Conservation (phyloP, 1,140 invertebrate species). For the Bombus impatiens region DNA sequence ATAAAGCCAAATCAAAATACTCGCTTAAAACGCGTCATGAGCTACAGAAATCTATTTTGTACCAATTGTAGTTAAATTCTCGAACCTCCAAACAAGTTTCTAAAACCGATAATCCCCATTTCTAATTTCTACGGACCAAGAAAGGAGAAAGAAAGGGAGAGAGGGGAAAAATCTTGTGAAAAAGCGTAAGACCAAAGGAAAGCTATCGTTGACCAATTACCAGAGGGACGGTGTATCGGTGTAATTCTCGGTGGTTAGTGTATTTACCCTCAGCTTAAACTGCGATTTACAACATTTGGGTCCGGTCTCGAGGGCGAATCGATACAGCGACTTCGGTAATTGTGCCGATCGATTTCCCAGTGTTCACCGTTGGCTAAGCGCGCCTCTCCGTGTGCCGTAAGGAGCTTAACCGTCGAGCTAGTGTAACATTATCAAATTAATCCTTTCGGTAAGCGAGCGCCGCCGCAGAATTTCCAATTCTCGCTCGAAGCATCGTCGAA, state of each 20-base stretch:
- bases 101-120: background rate
- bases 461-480: background rate
- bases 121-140: background rate
- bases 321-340: constrained; percentile 47
- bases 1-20: too few species aligned
- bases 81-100: background rate
- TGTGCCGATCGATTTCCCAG: constrained; percentile 44
- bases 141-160: background rate
- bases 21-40: too few species aligned
- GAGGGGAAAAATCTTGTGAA: too few species aligned
- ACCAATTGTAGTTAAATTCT: background rate
- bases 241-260: constrained; percentile 25
- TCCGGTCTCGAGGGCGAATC: constrained; percentile 23
- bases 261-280: constrained; percentile 32
- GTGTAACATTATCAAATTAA: constrained; percentile 39
- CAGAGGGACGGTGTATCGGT: background rate
- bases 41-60: too few species aligned
- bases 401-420: constrained; percentile 8
- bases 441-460: constrained; percentile 5
- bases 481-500: background rate
- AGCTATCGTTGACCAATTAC: background rate
- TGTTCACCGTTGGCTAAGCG: constrained; percentile 3
- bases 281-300: constrained; percentile 35
- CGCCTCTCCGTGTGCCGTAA: constrained; percentile 10
- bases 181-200: background rate